Evolutionary conservation across 2,797 vertebrate species (phyloP).

Genomic region (Chrysocyon brachyurus): DNA sequence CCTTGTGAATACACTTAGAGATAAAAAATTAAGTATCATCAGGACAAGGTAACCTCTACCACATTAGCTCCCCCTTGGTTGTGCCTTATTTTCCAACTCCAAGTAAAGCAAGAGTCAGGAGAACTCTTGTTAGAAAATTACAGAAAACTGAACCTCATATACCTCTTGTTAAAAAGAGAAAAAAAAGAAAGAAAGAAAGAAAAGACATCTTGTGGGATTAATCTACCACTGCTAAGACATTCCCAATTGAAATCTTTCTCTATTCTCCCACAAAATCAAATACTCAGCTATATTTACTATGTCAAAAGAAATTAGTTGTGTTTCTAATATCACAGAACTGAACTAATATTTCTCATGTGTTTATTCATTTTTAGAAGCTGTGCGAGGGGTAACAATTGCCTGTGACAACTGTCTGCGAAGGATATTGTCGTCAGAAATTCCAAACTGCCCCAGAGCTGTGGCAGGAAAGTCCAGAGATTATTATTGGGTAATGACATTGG

Average conservation of each 20-base stretch:
- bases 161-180: neutral
- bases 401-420: slow-evolving; percentile 59
- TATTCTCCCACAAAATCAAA: slow-evolving; percentile 51
- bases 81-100: slow-evolving; percentile 31
- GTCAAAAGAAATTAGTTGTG: slow-evolving; percentile 49
- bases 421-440: slow-evolving; percentile 53
- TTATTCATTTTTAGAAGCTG: slow-evolving; percentile 57
- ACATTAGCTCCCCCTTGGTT: neutral
- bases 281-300: slow-evolving; percentile 1
- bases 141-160: slow-evolving; percentile 30
- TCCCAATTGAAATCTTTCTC: slow-evolving; percentile 60
- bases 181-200: neutral
- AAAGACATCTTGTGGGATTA: neutral
- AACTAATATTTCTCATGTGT: slow-evolving; percentile 51
- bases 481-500: slow-evolving; percentile 86
- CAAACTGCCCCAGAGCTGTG: neutral
- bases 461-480: slow-evolving; percentile 78
- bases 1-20: neutral
- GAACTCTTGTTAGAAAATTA: slow-evolving; percentile 53
- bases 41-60: neutral
- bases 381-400: slow-evolving; percentile 16
- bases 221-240: neutral
- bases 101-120: slow-evolving; percentile 28
- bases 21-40: neutral
- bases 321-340: slow-evolving; percentile 16